Evolutionary conservation across 2,113 vertebrate species (phyloP), one percentile per base, ranked within the genome.

Genomic region (Gyps fulvus): DNA sequence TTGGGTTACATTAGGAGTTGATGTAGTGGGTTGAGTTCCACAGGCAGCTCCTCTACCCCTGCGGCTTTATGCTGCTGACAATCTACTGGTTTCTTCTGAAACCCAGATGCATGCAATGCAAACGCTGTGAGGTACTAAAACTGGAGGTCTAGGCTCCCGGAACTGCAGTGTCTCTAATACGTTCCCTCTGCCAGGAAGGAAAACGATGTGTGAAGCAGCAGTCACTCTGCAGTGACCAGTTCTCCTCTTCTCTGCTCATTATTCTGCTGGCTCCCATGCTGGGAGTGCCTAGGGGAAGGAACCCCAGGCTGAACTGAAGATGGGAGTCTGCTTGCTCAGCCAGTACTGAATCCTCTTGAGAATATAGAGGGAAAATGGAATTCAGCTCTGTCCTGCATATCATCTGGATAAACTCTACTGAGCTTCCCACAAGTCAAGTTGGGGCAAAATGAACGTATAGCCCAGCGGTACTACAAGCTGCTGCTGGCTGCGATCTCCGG

Each of bases 401-500:
- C 43, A 7, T n/a, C 40, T n/a, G 25, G 54, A 22, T 54, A 31
- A 83, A 62, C 16, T 59, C 52, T 43, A 1, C 22, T 45, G 61
- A 59, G 52, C 45, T 49, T 45, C 40, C 40, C 40, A 26, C 55
- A 40, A 11, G 40, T 15, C 34, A 49, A 0, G 29, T 6, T 49
- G 63, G 34, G 55, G n/a, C 62, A 77, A 31, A 45, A n/a, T 5
- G 16, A 16, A 9, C 9, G 0, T 19, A 11, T 0, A 61, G 20
- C 55, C 23, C n/a, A 21, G 40, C 1, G 1, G 50, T 34, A 5
- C 73, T 14, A 9, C 0, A 9, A 45, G 74, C 59, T 65, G 36
- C 72, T 63, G 63, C 57, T 36, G 49, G 29, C 55, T 40, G 40
- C 3, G 0, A 6, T 9, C 32, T 29, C 13, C 1, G 0, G 27